A percentile compares a stretch with the other conserved stretches of the same genome.
phyloP scores from a whole-genome alignment of 2,113 vertebrate species.

The Tor tambroides region DNA sequence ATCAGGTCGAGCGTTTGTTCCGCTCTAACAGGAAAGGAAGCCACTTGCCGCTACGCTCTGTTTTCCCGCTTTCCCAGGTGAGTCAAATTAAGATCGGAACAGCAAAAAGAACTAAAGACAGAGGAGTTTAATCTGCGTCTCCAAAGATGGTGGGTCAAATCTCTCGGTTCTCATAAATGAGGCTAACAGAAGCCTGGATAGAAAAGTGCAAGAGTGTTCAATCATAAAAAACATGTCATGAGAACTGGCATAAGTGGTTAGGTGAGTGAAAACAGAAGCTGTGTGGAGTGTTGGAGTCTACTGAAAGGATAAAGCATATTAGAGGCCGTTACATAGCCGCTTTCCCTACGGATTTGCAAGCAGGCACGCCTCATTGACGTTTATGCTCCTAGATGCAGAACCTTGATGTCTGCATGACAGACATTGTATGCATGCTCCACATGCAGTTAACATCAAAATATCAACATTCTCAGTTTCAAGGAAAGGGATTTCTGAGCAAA shows the following conservation, averaged over 20 bases:
- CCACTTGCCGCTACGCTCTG: constrained; percentile 25
- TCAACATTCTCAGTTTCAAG: constrained; percentile 56
- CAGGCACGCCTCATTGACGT: constrained; percentile 38
- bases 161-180: constrained; percentile 38
- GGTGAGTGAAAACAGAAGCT: constrained; percentile 37
- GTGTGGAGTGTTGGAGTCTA: background rate
- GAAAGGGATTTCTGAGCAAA: constrained; percentile 58
- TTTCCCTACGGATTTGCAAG: constrained; percentile 19
- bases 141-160: background rate
- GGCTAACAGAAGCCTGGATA: constrained; percentile 30
- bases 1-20: constrained; percentile 47
- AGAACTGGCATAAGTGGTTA: constrained; percentile 27
- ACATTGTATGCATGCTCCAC: constrained; percentile 44
- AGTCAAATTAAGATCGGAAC: constrained; percentile 8
- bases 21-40: constrained; percentile 30
- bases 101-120: constrained; percentile 5
- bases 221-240: constrained; percentile 19
- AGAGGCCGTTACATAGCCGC: constrained; percentile 10
- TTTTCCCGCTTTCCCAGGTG: constrained; percentile 23
- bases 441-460: constrained; percentile 54
- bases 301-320: constrained; percentile 30
- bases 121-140: background rate
- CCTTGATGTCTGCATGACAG: constrained; percentile 41
- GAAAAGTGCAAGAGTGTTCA: constrained; percentile 16
- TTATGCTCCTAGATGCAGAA: constrained; percentile 28